phyloP scores from a whole-genome alignment of 35 echinoderm and acorn worm species.

The Heliocidaris erythrogramma region DNA sequence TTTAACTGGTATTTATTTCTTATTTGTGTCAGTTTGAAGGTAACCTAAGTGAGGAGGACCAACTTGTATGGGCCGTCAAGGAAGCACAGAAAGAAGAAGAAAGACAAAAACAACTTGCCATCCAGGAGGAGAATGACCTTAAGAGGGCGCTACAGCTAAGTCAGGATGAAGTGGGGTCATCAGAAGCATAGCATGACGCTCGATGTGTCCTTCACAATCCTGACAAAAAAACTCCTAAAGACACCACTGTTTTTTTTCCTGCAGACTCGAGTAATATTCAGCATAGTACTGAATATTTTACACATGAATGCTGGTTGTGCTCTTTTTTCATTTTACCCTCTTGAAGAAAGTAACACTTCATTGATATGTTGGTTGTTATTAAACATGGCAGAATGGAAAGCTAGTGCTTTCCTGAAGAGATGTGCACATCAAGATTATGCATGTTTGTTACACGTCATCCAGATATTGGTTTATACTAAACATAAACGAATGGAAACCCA shows the following conservation, averaged over 20 bases:
- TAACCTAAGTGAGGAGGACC: constrained; percentile 53
- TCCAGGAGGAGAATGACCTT: constrained; percentile 72
- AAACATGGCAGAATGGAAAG: background rate
- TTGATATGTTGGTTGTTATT: background rate
- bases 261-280: background rate
- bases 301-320: background rate
- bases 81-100: constrained; percentile 70
- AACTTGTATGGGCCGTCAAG: constrained; percentile 68
- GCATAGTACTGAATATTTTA: background rate
- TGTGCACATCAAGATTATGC: background rate
- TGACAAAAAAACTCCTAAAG: background rate
- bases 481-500: background rate
- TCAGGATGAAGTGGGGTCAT: constrained; percentile 58
- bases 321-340: background rate
- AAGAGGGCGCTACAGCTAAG: constrained; percentile 76
- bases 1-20: background rate
- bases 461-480: background rate
- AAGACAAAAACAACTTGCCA: constrained; percentile 61
- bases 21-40: constrained; percentile 24
- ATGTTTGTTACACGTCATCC: background rate
- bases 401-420: background rate
- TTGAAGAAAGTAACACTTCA: background rate
- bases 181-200: constrained; percentile 57
- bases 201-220: background rate
- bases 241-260: background rate